Evolutionary conservation across 2,888 invertebrate genomes (phyloP).

Genomic region (Dusona sp.): DNA sequence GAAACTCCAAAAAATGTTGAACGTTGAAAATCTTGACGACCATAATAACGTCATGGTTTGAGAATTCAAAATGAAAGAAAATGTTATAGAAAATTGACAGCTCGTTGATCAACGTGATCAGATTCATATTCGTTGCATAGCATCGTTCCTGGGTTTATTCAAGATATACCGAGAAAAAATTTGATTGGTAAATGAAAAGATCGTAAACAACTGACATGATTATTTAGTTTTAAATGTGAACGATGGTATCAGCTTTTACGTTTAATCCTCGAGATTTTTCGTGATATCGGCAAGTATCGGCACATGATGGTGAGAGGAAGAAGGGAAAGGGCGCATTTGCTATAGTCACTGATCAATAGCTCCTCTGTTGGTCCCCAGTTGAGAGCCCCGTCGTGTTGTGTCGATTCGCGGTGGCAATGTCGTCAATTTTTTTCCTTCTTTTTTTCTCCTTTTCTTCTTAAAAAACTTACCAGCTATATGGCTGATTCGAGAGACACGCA

Average conservation of each 20-base stretch:
- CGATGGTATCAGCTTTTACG: conserved; percentile 24
- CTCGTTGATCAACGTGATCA: not conserved
- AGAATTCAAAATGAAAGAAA: not conserved
- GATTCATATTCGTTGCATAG: not conserved
- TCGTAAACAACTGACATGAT: conserved; percentile 17
- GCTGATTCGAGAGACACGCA: conserved; percentile 73
- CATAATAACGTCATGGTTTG: too few relatives aligned
- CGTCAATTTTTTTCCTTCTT: conserved; percentile 75
- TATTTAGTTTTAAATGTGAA: conserved; percentile 24
- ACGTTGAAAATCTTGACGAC: too few relatives aligned
- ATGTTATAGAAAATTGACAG: not conserved
- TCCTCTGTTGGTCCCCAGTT: conserved; percentile 73
- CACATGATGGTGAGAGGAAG: conserved; percentile 28
- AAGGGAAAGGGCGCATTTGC: conserved; percentile 28
- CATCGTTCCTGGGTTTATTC: not conserved
- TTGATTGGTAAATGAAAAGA: not conserved
- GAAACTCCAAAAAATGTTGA: too few relatives aligned
- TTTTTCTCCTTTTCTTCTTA: conserved; percentile 9
- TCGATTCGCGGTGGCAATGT: conserved; percentile 78
- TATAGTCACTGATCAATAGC: conserved; percentile 79
- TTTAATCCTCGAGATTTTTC: conserved; percentile 20
- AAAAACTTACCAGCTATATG: conserved; percentile 44
- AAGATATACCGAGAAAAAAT: conserved; percentile 29
- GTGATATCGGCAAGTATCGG: conserved; percentile 36
- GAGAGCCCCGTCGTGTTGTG: conserved; percentile 76